Percentiles rank a stretch among this genome's conserved stretches.
These are phyloP conservation scores for Odocoileus hemionus DNA, from an alignment of 2,113 vertebrate genomes.

Conservation along the genomic window DNA sequence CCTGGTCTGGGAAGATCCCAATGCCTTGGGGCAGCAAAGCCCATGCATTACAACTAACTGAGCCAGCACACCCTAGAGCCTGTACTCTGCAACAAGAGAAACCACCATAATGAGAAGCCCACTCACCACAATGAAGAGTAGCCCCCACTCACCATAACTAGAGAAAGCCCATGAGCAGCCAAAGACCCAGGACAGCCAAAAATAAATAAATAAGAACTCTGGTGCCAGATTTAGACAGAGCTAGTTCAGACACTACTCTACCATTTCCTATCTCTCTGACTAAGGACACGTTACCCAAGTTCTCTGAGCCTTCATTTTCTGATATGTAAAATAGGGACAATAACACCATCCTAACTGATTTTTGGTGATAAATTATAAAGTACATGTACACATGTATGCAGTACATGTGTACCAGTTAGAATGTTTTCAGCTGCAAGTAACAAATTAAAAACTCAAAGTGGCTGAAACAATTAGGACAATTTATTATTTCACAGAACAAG, in stretches of 20 bases:
- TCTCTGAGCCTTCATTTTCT: slow-evolving; percentile 25
- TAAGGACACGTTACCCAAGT: background rate
- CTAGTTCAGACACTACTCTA: background rate
- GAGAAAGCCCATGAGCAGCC: background rate
- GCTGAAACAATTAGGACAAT: background rate
- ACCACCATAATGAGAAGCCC: background rate
- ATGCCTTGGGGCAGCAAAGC: background rate
- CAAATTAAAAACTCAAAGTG: background rate
- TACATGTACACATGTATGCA: background rate
- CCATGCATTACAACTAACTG: background rate
- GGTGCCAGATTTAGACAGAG: background rate
- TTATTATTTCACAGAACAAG: background rate
- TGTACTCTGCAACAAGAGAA: background rate
- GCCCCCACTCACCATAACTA: background rate
- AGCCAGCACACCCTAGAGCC: background rate
- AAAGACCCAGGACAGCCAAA: background rate
- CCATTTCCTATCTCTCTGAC: slow-evolving; percentile 8
- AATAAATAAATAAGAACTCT: background rate
- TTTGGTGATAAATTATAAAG: background rate
- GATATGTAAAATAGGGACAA: background rate
- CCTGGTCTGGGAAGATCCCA: background rate
- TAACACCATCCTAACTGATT: background rate
- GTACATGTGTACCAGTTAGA: background rate
- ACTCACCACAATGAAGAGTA: background rate
- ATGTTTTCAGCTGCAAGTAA: background rate